Conservation (phyloP, 2,888 invertebrate genomes). For the Branchinecta sandiegonensis region DNA sequence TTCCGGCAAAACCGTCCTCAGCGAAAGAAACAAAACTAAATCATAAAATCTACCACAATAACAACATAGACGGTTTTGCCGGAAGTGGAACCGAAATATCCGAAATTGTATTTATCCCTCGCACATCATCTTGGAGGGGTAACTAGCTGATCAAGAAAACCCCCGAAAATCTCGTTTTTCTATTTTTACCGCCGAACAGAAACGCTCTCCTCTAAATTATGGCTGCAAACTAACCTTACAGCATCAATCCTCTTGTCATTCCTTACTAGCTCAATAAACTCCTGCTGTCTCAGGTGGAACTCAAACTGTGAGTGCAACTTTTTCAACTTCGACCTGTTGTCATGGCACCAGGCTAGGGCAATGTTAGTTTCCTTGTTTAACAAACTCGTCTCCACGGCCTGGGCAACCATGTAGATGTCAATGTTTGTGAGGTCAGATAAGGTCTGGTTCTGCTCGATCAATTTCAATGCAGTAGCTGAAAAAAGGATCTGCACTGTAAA, state of each 20-base stretch:
- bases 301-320: constrained; percentile 91
- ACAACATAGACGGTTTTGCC: no score
- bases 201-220: no score
- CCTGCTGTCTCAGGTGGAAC: constrained; percentile 79
- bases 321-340: constrained; percentile 84
- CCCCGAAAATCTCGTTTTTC: no score
- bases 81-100: no score
- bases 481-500: background rate
- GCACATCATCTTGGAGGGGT: no score
- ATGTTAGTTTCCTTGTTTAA: constrained; percentile 64
- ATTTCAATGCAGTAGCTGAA: constrained; percentile 18
- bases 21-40: no score
- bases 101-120: no score
- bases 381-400: constrained; percentile 63
- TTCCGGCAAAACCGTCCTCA: no score
- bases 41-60: no score
- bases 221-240: constrained; percentile 43
- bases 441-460: constrained; percentile 36
- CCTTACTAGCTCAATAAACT: constrained; percentile 88
- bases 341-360: constrained; percentile 88
- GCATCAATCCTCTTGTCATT: constrained; percentile 74
- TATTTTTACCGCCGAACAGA: no score
- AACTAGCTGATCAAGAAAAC: no score
- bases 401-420: constrained; percentile 43
- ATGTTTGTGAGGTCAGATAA: constrained; percentile 82